phyloP scores from a whole-genome alignment of 2,888 invertebrate species.

The Nemurella pictetii region DNA sequence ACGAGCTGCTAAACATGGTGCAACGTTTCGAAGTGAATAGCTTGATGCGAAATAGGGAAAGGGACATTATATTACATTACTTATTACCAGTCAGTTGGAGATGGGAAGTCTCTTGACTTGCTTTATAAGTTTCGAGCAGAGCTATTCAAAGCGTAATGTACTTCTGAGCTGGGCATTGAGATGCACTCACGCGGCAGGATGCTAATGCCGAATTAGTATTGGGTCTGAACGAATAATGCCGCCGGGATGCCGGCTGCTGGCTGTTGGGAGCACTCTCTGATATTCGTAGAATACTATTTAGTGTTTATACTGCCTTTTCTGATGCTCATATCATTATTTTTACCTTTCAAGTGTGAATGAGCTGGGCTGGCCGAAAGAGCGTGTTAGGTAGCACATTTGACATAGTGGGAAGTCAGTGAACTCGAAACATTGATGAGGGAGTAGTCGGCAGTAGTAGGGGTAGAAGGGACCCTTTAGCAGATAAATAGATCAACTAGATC shows the following conservation, averaged over 20 bases:
- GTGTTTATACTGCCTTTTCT: slow-evolving; percentile 5
- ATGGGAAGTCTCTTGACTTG: slow-evolving; percentile 29
- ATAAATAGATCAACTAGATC: too few species aligned
- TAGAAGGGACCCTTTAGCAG: too few species aligned
- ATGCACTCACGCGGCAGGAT: slow-evolving; percentile 34
- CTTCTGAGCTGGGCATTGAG: slow-evolving; percentile 28
- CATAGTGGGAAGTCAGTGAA: background rate
- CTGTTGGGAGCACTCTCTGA: background rate
- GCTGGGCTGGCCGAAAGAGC: background rate
- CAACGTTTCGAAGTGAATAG: slow-evolving; percentile 17
- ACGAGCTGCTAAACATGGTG: background rate
- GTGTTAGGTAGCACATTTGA: background rate
- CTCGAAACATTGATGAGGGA: background rate
- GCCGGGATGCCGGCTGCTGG: background rate
- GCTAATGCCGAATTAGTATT: background rate
- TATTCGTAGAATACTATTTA: slow-evolving; percentile 12
- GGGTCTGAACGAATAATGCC: background rate
- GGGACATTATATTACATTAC: slow-evolving; percentile 12
- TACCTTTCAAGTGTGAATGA: slow-evolving; percentile 1
- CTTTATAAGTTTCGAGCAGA: background rate
- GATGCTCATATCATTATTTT: slow-evolving; percentile 11
- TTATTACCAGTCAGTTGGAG: background rate
- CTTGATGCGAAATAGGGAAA: slow-evolving; percentile 12
- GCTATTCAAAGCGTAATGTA: slow-evolving; percentile 39
- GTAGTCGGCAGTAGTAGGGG: background rate